Base-by-base conservation (phyloP, 2,797 vertebrate species). In the Morus bassanus region DNA sequence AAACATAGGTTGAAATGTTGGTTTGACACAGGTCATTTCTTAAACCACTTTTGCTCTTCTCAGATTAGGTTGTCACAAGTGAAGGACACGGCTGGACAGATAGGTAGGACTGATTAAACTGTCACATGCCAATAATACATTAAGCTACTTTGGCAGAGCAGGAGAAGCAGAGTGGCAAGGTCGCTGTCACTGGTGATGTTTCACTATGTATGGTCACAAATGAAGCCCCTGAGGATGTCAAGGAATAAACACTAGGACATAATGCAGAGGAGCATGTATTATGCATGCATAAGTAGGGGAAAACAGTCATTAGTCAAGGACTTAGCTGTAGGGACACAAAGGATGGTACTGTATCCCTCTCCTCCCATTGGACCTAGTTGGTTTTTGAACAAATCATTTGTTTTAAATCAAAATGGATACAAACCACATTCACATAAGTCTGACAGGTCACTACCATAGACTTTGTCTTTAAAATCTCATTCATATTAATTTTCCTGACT, bases 41-140 rank as follows among this genome's bases (percentile, higher is more conserved):
- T 85, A 92, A 86, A 81, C 18, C 7, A 21, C 31, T 84, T 93
- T 80, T 89, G 23, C 57, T 92, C 65, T 75, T 89, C 54, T 85
- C 51, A 75, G 57, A 97, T 95, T 93, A 88, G 57, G 16, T 56
- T 96, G 78, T 86, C 72, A 94, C 43, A 91, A 93, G 31, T 59
- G 54, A 96, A 86, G 85, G 82, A 76, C 61, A 61, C 1, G 3
- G 35, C 46, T 73, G 54, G 73, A 91, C 81, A 94, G 73, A 83
- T n/a, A 92, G 53, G 65, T 37, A 64, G 68, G 64, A 84, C 72
- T 91, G 81, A 96, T 96, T 96, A 89, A 96, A 93, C 54, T 84
- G 85, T 84, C 91, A 94, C 54, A 70, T 78, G 73, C 50, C 96
- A 92, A 64, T 88, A 91, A 91, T 23, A 69, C 59, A 63, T n/a